phyloP scores from a whole-genome alignment of 2,888 invertebrate genomes.

The Criorhina ranunculi region DNA sequence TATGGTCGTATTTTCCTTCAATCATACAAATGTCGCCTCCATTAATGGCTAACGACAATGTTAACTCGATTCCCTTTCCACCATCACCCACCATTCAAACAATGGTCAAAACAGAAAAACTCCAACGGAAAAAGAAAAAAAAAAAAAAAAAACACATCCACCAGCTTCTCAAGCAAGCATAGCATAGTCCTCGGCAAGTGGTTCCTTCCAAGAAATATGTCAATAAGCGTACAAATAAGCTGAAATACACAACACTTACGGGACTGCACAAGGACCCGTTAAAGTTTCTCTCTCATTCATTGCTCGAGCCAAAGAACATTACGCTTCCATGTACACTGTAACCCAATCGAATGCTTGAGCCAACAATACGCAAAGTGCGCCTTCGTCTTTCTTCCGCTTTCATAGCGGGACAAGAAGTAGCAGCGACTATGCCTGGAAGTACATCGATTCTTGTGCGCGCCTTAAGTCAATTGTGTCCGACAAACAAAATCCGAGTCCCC shows the following conservation, averaged over 20 bases:
- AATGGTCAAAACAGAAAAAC: constrained; percentile 43
- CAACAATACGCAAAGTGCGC: constrained; percentile 73
- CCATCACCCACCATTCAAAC: constrained; percentile 46
- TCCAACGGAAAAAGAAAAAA: neutral
- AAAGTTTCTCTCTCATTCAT: constrained; percentile 49
- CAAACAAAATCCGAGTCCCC: constrained; percentile 69
- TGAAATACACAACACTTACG: constrained; percentile 71
- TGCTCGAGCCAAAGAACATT: constrained; percentile 55
- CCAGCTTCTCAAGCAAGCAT: constrained; percentile 5
- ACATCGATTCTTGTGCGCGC: constrained; percentile 55
- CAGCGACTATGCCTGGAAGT: neutral
- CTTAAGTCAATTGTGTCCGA: constrained; percentile 75
- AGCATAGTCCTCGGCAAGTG: constrained; percentile 31
- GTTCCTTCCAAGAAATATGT: constrained; percentile 67
- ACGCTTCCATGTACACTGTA: constrained; percentile 54
- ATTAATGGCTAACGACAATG: constrained; percentile 65
- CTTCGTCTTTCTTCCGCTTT: constrained; percentile 42
- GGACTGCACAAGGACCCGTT: constrained; percentile 49
- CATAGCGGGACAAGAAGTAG: neutral
- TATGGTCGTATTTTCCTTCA: constrained; percentile 17
- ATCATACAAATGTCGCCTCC: constrained; percentile 35
- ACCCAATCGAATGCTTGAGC: constrained; percentile 67
- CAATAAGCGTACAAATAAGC: constrained; percentile 75
- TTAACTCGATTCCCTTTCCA: constrained; percentile 59
- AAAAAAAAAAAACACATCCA: neutral